Conservation (phyloP, 2,888 invertebrate species). For the Noctua fimbriata region DNA sequence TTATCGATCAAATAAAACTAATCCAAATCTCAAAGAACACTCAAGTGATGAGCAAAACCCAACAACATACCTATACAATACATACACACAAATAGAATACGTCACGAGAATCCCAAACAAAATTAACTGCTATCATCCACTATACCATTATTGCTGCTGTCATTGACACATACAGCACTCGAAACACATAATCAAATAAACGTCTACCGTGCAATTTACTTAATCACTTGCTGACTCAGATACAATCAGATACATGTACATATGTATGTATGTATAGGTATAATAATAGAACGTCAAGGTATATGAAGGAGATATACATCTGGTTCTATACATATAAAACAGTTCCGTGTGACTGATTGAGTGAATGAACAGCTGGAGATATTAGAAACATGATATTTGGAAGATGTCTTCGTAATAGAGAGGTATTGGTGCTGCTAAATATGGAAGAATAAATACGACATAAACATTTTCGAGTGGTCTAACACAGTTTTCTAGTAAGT, state of each 20-base stretch:
- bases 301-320: not conserved
- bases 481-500: too few species aligned
- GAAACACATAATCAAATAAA: constrained; percentile 62
- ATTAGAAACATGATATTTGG: not conserved
- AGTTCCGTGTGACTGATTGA: constrained; percentile 1
- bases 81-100: not conserved
- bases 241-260: constrained; percentile 19
- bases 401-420: not conserved
- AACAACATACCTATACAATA: not conserved
- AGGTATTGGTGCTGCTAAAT: not conserved
- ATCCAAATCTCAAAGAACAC: not conserved
- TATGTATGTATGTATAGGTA: constrained; percentile 4
- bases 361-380: not conserved
- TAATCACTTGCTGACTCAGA: constrained; percentile 53
- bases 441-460: not conserved
- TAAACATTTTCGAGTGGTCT: too few species aligned
- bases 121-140: constrained; percentile 26
- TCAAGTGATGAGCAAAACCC: not conserved
- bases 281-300: not conserved
- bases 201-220: constrained; percentile 51
- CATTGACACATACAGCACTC: constrained; percentile 35
- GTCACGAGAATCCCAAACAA: constrained; percentile 11
- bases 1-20: not conserved
- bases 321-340: not conserved
- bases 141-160: constrained; percentile 35